Percentiles rank a stretch among this genome's conserved stretches.
Conservation (phyloP, 2,113 vertebrate species). For the Atractosteus spatula region DNA sequence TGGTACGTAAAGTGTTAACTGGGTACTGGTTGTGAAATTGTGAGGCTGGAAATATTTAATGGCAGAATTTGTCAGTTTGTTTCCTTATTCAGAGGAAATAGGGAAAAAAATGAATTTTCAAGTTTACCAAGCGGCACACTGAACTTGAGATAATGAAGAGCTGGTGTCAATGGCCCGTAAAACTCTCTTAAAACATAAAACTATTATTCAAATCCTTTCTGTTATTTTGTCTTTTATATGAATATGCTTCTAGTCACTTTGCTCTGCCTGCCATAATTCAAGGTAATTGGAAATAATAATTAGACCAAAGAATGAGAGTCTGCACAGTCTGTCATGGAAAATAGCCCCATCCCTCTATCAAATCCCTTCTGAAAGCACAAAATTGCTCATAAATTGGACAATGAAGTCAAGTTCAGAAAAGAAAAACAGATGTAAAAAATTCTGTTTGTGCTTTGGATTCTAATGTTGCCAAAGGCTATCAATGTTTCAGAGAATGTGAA, state of each 20-base stretch:
- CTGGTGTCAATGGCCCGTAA: conserved; percentile 2
- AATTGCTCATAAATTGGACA: conserved; percentile 61
- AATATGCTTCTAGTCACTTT: conserved; percentile 40
- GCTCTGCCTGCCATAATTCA: conserved; percentile 37
- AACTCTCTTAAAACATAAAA: not conserved
- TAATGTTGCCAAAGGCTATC: conserved; percentile 42
- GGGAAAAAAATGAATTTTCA: too few relatives aligned
- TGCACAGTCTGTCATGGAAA: conserved; percentile 47
- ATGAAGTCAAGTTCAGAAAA: conserved; percentile 53
- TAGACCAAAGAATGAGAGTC: conserved; percentile 30
- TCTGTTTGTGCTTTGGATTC: conserved; percentile 42
- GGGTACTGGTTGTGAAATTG: too few relatives aligned
- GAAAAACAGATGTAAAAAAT: conserved; percentile 53
- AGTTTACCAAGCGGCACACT: too few relatives aligned
- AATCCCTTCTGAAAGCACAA: conserved; percentile 56
- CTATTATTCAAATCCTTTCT: conserved; percentile 20
- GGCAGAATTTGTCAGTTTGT: too few relatives aligned
- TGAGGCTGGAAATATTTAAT: too few relatives aligned
- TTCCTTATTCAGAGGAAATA: too few relatives aligned
- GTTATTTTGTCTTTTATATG: conserved; percentile 38
- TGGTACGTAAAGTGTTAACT: too few relatives aligned
- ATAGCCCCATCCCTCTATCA: conserved; percentile 49
- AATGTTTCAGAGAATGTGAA: not conserved
- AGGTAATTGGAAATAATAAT: conserved; percentile 52
- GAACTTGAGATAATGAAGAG: too few relatives aligned